Conservation (phyloP, 2,888 invertebrate genomes). For the Serrognathus titanus region DNA sequence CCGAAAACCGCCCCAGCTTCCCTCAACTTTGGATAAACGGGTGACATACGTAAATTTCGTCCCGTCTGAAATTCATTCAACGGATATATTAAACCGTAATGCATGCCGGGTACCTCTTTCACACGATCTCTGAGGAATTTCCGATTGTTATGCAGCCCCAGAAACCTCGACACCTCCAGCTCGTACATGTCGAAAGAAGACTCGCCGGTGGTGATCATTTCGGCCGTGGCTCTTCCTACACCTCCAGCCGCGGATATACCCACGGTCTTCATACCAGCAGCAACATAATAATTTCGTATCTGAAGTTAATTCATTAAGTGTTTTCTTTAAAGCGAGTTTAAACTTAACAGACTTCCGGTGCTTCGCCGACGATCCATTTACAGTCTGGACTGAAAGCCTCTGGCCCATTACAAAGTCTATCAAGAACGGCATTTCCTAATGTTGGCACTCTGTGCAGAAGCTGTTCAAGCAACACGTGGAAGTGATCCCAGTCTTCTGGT, state of each 20-base stretch:
- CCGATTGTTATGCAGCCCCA: slow-evolving; percentile 91
- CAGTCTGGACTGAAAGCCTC: slow-evolving; percentile 97
- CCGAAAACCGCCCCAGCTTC: slow-evolving; percentile 94
- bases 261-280: slow-evolving; percentile 94
- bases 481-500: slow-evolving; percentile 95
- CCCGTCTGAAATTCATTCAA: slow-evolving; percentile 84
- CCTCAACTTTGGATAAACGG: slow-evolving; percentile 86
- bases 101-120: slow-evolving; percentile 87
- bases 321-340: neutral
- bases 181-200: slow-evolving; percentile 83
- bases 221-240: slow-evolving; percentile 85
- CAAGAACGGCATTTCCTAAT: slow-evolving; percentile 70
- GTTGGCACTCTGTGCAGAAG: slow-evolving; percentile 79
- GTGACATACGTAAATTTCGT: slow-evolving; percentile 88
- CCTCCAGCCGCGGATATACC: slow-evolving; percentile 96
- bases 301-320: slow-evolving; percentile 41
- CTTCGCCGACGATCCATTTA: slow-evolving; percentile 92
- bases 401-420: slow-evolving; percentile 81
- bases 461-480: slow-evolving; percentile 83
- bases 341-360: slow-evolving; percentile 71
- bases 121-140: slow-evolving; percentile 88
- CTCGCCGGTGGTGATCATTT: slow-evolving; percentile 79
- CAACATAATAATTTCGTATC: slow-evolving; percentile 86
- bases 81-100: slow-evolving; percentile 80
- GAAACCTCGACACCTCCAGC: slow-evolving; percentile 83